Percentiles rank a stretch among this genome's conserved stretches.
Conservation (phyloP, 2,888 invertebrate genomes). For the Pollenia amentaria region DNA sequence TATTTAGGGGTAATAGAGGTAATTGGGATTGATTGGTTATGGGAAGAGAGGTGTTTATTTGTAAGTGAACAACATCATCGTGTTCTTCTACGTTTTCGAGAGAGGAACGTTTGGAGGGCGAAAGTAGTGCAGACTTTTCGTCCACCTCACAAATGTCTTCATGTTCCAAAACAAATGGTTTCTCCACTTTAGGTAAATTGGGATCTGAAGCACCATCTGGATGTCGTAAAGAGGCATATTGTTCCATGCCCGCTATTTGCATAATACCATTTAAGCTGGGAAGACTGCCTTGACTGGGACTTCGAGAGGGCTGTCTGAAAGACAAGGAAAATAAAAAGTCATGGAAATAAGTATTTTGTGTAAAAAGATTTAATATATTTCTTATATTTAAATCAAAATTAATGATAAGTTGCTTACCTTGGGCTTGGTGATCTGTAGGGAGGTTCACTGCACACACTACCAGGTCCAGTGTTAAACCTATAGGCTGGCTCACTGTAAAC, state of each 20-base stretch:
- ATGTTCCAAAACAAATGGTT: conserved; percentile 80
- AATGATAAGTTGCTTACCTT: conserved; percentile 78
- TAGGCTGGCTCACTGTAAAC: conserved; percentile 85
- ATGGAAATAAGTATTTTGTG: background rate
- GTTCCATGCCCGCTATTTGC: conserved; percentile 86
- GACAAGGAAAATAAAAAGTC: conserved; percentile 3
- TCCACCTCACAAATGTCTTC: conserved; percentile 83
- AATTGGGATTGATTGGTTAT: conserved; percentile 82
- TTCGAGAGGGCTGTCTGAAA: conserved; percentile 82
- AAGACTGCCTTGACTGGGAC: conserved; percentile 84
- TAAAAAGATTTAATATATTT: background rate
- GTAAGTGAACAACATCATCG: conserved; percentile 75
- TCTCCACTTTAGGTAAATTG: conserved; percentile 87
- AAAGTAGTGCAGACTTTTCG: conserved; percentile 81
- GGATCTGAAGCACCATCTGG: conserved; percentile 98
- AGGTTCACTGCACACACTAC: conserved; percentile 94
- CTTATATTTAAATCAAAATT: background rate
- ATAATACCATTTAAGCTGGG: conserved; percentile 88
- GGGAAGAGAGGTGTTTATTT: conserved; percentile 78
- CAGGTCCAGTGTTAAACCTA: conserved; percentile 86
- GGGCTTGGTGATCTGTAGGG: conserved; percentile 88
- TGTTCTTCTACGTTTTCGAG: conserved; percentile 77
- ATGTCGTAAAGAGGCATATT: conserved; percentile 91
- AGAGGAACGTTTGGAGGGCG: conserved; percentile 80
- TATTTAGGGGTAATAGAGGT: conserved; percentile 83